Percentiles rank a stretch among this genome's conserved stretches.
phyloP scores from a whole-genome alignment of 2,113 vertebrate species.

The Odontesthes bonariensis region DNA sequence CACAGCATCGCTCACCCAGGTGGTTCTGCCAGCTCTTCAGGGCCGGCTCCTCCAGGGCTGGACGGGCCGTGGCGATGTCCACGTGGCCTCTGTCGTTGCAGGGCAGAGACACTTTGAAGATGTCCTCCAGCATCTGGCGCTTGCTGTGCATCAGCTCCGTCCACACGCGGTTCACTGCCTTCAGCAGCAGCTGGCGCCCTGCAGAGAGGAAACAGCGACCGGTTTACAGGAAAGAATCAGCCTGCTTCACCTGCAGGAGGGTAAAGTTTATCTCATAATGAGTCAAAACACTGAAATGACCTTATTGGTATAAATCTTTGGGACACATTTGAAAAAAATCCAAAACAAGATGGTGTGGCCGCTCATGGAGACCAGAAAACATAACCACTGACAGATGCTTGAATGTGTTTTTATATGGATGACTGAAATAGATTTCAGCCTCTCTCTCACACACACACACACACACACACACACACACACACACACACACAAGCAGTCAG shows the following conservation, averaged over 20 bases:
- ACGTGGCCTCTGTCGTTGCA: constrained; percentile 96
- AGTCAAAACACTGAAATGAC: too few species aligned
- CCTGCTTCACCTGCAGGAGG: background rate
- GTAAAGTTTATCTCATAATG: too few species aligned
- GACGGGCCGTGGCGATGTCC: constrained; percentile 89
- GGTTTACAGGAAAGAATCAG: background rate
- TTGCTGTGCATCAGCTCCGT: constrained; percentile 98
- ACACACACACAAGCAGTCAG: background rate
- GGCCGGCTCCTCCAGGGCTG: constrained; percentile 92
- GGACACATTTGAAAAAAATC: too few species aligned
- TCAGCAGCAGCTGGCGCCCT: constrained; percentile 97
- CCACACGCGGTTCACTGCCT: constrained; percentile 98
- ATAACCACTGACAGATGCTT: too few species aligned
- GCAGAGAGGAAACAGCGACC: background rate
- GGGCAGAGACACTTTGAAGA: constrained; percentile 94
- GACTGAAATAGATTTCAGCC: background rate
- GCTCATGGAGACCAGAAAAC: too few species aligned
- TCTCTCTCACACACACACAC: background rate
- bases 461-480: background rate
- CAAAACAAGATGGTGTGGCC: too few species aligned
- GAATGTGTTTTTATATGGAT: too few species aligned
- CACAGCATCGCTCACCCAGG: constrained; percentile 83
- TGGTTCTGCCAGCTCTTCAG: constrained; percentile 98
- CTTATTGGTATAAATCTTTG: too few species aligned
- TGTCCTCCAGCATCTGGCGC: constrained; percentile 94